A percentile compares a stretch with the other conserved stretches of the same genome.
These are phyloP conservation scores for Ceryle rudis DNA, from an alignment of 2,797 vertebrate genomes.

Conservation along the genomic window DNA sequence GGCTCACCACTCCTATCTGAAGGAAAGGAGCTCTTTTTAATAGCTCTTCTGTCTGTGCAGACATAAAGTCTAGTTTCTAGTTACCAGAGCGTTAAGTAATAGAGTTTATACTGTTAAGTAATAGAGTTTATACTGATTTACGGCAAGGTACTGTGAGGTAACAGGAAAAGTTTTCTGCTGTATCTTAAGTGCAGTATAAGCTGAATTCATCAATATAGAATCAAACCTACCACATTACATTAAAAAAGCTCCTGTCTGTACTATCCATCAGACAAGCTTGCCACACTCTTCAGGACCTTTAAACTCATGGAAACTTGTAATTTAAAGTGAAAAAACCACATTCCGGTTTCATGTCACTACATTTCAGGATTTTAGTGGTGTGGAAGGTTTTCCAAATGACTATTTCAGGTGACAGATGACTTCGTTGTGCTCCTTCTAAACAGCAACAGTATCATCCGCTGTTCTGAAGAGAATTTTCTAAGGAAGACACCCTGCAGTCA, in stretches of 20 bases:
- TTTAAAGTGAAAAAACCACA: not conserved
- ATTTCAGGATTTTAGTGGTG: slow-evolving; percentile 37
- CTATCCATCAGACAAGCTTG: not conserved
- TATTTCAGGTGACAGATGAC: slow-evolving; percentile 40
- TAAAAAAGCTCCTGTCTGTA: not conserved
- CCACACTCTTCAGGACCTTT: not conserved
- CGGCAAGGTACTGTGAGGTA: not conserved
- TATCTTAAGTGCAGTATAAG: not conserved
- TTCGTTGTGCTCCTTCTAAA: not conserved
- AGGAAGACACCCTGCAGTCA: not conserved
- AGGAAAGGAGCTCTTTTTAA: not conserved
- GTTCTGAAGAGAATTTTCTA: slow-evolving; percentile 19
- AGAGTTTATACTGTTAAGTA: not conserved
- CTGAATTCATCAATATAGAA: not conserved
- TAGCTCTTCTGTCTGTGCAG: not conserved
- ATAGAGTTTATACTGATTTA: not conserved
- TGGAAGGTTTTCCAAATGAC: not conserved
- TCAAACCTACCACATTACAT: not conserved
- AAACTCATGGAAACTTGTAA: not conserved
- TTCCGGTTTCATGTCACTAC: not conserved
- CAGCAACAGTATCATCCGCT: not conserved
- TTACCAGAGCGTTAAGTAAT: not conserved
- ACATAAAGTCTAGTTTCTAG: not conserved
- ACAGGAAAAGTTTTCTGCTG: not conserved
- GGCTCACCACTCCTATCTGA: not conserved